These are phyloP conservation scores for Trimorus sp. DNA, from an alignment of 2,888 invertebrate species.

Conservation along the genomic window DNA sequence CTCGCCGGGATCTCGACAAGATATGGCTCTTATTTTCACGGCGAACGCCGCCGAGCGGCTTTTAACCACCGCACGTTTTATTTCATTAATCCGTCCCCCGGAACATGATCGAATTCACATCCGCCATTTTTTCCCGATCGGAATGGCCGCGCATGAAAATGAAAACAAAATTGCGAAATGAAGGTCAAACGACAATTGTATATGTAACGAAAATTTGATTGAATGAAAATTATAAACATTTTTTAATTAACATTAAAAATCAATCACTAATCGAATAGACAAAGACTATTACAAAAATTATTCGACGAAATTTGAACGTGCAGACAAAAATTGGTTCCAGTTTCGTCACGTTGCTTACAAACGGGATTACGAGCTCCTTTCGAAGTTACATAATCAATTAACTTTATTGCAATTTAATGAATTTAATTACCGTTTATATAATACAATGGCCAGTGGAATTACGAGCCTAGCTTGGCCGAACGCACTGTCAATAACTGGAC, in stretches of 20 bases:
- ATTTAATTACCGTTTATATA: slow-evolving; percentile 55
- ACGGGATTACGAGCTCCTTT: slow-evolving; percentile 18
- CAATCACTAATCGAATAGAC: too few species aligned
- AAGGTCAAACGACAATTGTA: too few species aligned
- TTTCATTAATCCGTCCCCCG: slow-evolving; percentile 64
- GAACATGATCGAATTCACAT: slow-evolving; percentile 57
- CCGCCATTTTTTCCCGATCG: slow-evolving; percentile 34
- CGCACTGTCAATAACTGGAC: slow-evolving; percentile 56
- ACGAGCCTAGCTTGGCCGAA: slow-evolving; percentile 18
- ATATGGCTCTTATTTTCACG: slow-evolving; percentile 67
- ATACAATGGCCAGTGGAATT: slow-evolving; percentile 46
- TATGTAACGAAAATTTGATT: too few species aligned
- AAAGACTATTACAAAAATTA: too few species aligned
- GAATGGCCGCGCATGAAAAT: too few species aligned
- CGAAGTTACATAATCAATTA: slow-evolving; percentile 55
- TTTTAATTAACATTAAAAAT: too few species aligned
- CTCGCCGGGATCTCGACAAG: slow-evolving; percentile 62
- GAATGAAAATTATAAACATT: too few species aligned
- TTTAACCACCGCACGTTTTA: slow-evolving; percentile 63
- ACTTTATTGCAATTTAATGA: slow-evolving; percentile 39
- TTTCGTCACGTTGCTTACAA: background rate
- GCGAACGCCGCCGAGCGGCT: slow-evolving; percentile 57
- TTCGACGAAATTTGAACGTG: too few species aligned
- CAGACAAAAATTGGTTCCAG: too few species aligned
- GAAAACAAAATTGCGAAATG: too few species aligned